These are phyloP conservation scores for Dendrocopos noguchii DNA, from an alignment of 2,113 vertebrate species.

Conservation along the genomic window DNA sequence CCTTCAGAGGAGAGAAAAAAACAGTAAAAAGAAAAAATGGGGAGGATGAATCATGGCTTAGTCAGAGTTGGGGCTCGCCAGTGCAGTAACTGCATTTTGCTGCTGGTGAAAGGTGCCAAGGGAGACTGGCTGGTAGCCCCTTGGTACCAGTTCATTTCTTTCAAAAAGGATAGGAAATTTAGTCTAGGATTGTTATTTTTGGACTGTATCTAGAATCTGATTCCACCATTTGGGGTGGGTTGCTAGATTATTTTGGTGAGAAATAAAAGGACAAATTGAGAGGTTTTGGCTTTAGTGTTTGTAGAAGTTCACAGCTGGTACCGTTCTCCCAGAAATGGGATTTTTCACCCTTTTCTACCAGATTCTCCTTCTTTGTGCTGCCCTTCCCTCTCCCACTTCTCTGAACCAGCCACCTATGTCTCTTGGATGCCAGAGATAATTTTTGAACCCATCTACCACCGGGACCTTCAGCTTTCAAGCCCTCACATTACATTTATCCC, in stretches of 20 bases:
- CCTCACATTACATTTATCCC: background rate
- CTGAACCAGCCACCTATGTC: background rate
- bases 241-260: background rate
- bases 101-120: background rate
- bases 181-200: background rate
- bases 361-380: fast-evolving
- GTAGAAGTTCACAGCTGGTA: too few species aligned
- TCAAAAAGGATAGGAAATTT: background rate
- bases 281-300: too few species aligned
- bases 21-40: background rate
- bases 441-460: background rate
- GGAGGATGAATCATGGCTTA: slow-evolving; percentile 25
- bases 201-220: background rate
- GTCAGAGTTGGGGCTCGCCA: background rate
- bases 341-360: background rate
- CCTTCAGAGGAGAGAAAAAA: background rate
- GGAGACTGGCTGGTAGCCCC: background rate
- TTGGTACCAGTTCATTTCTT: background rate
- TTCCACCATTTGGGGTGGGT: background rate
- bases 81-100: background rate
- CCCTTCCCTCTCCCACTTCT: background rate
- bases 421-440: fast-evolving
- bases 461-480: background rate
- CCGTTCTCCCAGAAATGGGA: background rate
- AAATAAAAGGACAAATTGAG: background rate